These are phyloP conservation scores for Melieria omissa DNA, from an alignment of 2,888 invertebrate genomes.

Conservation along the genomic window DNA sequence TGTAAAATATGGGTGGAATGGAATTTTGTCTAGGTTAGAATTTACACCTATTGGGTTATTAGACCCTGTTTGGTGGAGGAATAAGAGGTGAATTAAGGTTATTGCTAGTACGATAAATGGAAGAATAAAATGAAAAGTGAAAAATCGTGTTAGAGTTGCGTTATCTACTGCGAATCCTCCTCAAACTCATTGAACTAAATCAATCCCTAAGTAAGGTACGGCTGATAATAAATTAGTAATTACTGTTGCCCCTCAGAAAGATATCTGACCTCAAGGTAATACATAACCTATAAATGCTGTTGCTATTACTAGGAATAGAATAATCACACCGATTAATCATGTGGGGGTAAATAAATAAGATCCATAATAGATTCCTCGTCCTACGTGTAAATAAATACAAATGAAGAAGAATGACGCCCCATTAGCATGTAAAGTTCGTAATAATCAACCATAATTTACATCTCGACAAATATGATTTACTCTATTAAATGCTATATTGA, in stretches of 20 bases:
- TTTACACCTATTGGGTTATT: constrained; percentile 75
- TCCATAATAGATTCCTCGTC: constrained; percentile 73
- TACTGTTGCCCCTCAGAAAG: constrained; percentile 83
- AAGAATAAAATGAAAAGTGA: constrained; percentile 78
- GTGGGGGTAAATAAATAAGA: constrained; percentile 70
- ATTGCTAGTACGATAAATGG: constrained; percentile 75
- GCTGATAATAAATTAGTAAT: constrained; percentile 81
- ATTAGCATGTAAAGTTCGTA: constrained; percentile 71
- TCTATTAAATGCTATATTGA: constrained; percentile 74
- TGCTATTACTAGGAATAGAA: constrained; percentile 76
- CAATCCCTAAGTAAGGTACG: constrained; percentile 75
- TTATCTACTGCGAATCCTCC: constrained; percentile 81
- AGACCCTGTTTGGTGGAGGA: constrained; percentile 76
- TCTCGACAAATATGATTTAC: constrained; percentile 74
- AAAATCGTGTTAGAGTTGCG: constrained; percentile 79
- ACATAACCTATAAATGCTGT: constrained; percentile 84
- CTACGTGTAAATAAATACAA: constrained; percentile 75
- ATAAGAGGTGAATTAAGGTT: constrained; percentile 74
- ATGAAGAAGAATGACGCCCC: constrained; percentile 80
- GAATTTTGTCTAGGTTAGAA: constrained; percentile 76
- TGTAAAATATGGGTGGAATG: constrained; percentile 75
- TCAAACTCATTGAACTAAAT: constrained; percentile 78
- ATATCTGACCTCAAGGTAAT: constrained; percentile 83
- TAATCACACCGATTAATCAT: constrained; percentile 74
- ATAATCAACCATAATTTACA: neutral